Evolutionary conservation across 2,888 invertebrate genomes (phyloP).

Genomic region (Drosophila borealis): DNA sequence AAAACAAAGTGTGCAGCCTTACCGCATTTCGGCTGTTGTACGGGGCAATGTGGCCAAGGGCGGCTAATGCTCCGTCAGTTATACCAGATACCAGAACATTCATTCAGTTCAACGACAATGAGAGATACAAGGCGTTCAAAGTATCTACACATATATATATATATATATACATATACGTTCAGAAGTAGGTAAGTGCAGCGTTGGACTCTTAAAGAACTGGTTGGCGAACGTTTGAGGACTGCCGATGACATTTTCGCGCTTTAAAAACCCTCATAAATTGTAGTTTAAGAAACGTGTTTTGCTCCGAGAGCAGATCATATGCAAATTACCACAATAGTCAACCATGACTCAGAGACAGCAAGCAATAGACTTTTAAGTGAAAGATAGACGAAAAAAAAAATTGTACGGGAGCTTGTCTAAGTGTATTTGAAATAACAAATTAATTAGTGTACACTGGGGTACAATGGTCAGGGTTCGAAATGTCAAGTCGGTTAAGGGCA

Average conservation of each 20-base stretch:
- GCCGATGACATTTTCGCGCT: constrained; percentile 43
- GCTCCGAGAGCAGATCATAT: constrained; percentile 40
- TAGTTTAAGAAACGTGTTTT: constrained; percentile 56
- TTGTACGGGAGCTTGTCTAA: background rate
- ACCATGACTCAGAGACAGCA: constrained; percentile 34
- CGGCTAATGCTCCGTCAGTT: constrained; percentile 4
- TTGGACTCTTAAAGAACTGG: constrained; percentile 3
- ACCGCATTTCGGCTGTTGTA: too few relatives aligned
- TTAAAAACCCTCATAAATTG: constrained; percentile 61
- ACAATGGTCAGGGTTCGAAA: constrained; percentile 60
- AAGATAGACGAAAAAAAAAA: background rate
- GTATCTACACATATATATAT: background rate
- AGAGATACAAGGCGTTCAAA: too few relatives aligned
- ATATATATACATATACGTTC: background rate
- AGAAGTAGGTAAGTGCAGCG: background rate
- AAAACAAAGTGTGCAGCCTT: too few relatives aligned
- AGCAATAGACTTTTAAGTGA: constrained; percentile 16
- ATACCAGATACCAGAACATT: constrained; percentile 1
- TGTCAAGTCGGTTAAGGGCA: constrained; percentile 16
- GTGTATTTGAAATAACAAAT: constrained; percentile 57
- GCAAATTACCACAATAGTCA: constrained; percentile 52
- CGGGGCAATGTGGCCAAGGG: too few relatives aligned
- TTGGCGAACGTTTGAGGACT: constrained; percentile 5
- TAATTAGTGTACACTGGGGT: constrained; percentile 26
- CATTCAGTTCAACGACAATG: background rate